These are phyloP conservation scores for Henricia sp. DNA, from an alignment of 53 echinoderm and acorn worm genomes.

Conservation along the genomic window DNA sequence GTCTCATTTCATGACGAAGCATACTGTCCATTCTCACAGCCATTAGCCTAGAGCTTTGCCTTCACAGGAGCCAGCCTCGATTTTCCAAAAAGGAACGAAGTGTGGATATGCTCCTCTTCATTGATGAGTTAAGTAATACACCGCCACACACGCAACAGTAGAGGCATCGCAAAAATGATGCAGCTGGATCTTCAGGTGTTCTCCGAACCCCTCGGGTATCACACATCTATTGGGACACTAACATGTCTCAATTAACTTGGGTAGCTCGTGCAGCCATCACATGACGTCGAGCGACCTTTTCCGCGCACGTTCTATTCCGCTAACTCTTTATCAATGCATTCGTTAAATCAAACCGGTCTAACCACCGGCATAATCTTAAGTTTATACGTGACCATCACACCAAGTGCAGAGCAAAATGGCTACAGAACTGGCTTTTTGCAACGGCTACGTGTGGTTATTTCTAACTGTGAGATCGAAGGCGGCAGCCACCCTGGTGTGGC, in stretches of 20 bases:
- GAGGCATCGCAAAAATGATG: slow-evolving; percentile 43
- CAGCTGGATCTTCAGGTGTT: not conserved
- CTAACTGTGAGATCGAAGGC: too few species aligned
- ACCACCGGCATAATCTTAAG: too few species aligned
- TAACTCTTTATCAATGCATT: too few species aligned
- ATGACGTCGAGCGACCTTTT: too few species aligned
- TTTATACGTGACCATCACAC: too few species aligned
- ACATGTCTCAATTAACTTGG: slow-evolving; percentile 5
- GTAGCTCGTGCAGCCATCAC: slow-evolving; percentile 40
- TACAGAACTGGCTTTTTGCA: too few species aligned
- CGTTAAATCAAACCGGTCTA: too few species aligned
- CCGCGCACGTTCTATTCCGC: too few species aligned
- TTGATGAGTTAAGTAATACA: not conserved
- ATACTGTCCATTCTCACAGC: slow-evolving; percentile 35
- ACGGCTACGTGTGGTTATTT: too few species aligned
- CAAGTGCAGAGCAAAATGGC: too few species aligned
- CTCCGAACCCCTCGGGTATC: not conserved
- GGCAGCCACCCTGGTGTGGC: too few species aligned
- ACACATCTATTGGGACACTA: not conserved
- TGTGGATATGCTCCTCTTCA: not conserved
- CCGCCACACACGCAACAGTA: slow-evolving; percentile 15
- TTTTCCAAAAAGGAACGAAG: slow-evolving; percentile 10
- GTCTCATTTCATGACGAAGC: slow-evolving; percentile 10
- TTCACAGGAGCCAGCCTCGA: slow-evolving; percentile 39
- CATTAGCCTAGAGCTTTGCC: not conserved